Base-by-base conservation (phyloP, 2,797 vertebrate species). In the Gallirallus australis region DNA sequence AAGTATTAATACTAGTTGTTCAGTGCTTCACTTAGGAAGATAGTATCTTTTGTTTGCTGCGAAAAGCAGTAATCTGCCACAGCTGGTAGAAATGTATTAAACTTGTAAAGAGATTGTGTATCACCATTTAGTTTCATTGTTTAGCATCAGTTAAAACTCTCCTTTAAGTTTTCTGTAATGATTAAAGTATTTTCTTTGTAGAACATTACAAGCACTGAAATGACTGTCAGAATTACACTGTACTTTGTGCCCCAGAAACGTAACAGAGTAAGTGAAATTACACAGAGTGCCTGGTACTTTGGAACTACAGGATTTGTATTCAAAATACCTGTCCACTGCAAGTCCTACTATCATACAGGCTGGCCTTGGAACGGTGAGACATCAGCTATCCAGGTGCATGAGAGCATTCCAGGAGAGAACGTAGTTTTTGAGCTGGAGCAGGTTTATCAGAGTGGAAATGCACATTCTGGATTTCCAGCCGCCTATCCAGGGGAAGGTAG, bases 51-150 rank as follows among this genome's bases (percentile, higher is more conserved):
- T 35, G 18, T 70, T 83, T 88, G 82, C 86, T 80, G 68, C 52
- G 71, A 68, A 92, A 82, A 92, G 78, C 64, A 96, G 66, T 45
- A 37, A 48, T 71, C 76, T 27, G 50, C 70, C 91, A 86, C 39
- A 87, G 70, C 83, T 40, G 5, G 28, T 76, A 85, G 73, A 93
- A 85, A 83, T 25, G 39, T 52, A 18, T 39, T 89, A 71, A 37
- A 47, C 19, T 76, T 63, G 27, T 54, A 47, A 64, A 50, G 35
- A 31, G 9, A 52, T 57, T 65, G 15, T 47, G 4, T 47, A 30
- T 73, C 45, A 70, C 48, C 39, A 35, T 75, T 54, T 57, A 47
- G 18, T 60, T 91, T 57, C 53, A 42, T 64, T 60, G 63, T n/a
- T 60, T 42, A 65, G 27, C 21, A 11, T 37, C 53, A 37, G 53